A percentile compares a stretch with the other conserved stretches of the same genome.
Conservation (phyloP, 2,113 vertebrate genomes). For the Zeus faber region DNA sequence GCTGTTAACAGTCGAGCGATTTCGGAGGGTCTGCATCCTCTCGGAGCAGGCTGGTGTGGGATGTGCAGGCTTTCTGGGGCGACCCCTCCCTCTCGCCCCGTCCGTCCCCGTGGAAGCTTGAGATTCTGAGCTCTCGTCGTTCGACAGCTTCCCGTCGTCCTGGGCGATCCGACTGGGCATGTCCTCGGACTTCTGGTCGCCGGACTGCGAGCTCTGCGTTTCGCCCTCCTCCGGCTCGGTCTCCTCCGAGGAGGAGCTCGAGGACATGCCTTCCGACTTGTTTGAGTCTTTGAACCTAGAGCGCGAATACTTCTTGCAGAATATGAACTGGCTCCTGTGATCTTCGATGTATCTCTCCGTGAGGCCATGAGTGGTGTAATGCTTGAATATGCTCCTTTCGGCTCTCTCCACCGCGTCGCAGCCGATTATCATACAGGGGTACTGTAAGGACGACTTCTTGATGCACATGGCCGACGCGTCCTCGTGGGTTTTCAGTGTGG, state of each 20-base stretch:
- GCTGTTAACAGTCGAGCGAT: slow-evolving; percentile 59
- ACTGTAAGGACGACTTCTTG: slow-evolving; percentile 85
- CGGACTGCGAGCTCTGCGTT: slow-evolving; percentile 30
- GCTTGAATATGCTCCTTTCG: slow-evolving; percentile 90
- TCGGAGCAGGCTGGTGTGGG: slow-evolving; percentile 67
- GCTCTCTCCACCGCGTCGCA: slow-evolving; percentile 89
- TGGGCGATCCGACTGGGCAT: slow-evolving; percentile 31
- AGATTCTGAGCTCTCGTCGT: slow-evolving; percentile 56
- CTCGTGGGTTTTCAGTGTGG: slow-evolving; percentile 84
- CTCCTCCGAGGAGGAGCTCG: slow-evolving; percentile 57
- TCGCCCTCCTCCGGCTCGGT: slow-evolving; percentile 64
- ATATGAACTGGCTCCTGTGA: slow-evolving; percentile 89
- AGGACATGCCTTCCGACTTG: slow-evolving; percentile 57
- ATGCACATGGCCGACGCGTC: slow-evolving; percentile 91
- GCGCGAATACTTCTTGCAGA: slow-evolving; percentile 82
- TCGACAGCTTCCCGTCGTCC: slow-evolving; percentile 55
- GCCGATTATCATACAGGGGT: slow-evolving; percentile 96
- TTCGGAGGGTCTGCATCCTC: slow-evolving; percentile 66
- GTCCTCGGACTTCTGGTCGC: slow-evolving; percentile 46
- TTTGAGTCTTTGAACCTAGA: slow-evolving; percentile 71
- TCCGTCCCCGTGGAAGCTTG: slow-evolving; percentile 52
- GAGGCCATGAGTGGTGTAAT: slow-evolving; percentile 95
- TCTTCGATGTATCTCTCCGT: slow-evolving; percentile 90
- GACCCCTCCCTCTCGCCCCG: slow-evolving; percentile 77
- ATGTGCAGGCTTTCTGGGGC: slow-evolving; percentile 76